Percentiles rank a stretch among this genome's conserved stretches.
phyloP scores from a whole-genome alignment of 2,888 invertebrate genomes.

The Nemurella pictetii region DNA sequence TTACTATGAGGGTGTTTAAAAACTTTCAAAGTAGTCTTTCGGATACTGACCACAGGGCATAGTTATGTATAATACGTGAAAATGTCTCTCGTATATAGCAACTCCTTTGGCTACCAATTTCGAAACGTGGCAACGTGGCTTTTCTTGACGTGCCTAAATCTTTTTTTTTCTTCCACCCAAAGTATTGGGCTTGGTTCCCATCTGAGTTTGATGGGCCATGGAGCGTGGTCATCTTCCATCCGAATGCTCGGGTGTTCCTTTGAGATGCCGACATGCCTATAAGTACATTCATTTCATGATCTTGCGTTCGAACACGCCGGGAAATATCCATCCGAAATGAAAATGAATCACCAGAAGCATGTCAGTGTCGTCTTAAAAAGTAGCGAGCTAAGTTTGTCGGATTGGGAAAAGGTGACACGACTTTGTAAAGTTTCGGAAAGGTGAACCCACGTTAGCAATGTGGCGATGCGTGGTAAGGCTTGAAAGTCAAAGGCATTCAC shows the following conservation, averaged over 20 bases:
- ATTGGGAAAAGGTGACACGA: background rate
- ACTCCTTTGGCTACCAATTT: background rate
- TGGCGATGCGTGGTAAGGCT: background rate
- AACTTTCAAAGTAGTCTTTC: background rate
- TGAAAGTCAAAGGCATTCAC: conserved; percentile 12
- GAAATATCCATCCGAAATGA: background rate
- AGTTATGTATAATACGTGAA: background rate
- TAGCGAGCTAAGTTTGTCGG: background rate
- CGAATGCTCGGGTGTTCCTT: background rate
- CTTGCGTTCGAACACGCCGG: background rate
- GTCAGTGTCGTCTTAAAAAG: background rate
- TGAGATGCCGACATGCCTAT: background rate
- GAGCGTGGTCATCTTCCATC: background rate
- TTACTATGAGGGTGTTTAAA: conserved; percentile 11
- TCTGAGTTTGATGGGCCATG: conserved; percentile 13
- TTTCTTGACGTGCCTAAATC: conserved; percentile 13
- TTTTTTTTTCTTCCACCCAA: conserved; percentile 20
- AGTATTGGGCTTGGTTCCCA: conserved; percentile 26
- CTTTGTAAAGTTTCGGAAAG: conserved; percentile 8
- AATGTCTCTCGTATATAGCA: background rate
- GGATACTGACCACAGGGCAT: conserved; percentile 1
- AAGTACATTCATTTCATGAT: background rate
- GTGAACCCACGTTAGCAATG: conserved; percentile 4
- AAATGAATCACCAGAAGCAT: background rate
- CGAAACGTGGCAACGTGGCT: conserved; percentile 27